These are phyloP conservation scores for Cosmia pyralina DNA, from an alignment of 2,888 invertebrate genomes.

Conservation along the genomic window DNA sequence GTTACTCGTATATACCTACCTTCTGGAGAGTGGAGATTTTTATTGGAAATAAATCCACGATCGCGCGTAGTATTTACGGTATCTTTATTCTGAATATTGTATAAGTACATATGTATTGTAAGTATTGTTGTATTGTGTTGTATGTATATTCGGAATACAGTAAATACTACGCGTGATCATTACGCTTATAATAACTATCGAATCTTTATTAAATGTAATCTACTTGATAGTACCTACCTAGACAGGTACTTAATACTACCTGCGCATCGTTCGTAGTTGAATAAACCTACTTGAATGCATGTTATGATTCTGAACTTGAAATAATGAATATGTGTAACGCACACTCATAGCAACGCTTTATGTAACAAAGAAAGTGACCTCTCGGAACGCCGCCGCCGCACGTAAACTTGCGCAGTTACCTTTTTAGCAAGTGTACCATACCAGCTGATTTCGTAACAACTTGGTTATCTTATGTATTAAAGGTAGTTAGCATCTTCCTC, in stretches of 20 bases:
- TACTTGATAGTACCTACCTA: not conserved
- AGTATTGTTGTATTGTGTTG: too few species aligned
- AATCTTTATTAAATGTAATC: not conserved
- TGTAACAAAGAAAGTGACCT: slow-evolving; percentile 72
- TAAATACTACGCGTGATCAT: not conserved
- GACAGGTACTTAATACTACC: not conserved
- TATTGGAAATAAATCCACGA: too few species aligned
- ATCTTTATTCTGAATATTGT: too few species aligned
- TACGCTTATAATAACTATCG: not conserved
- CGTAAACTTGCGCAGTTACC: slow-evolving; percentile 65
- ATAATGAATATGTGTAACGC: slow-evolving; percentile 56
- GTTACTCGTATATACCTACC: too few species aligned
- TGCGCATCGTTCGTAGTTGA: not conserved
- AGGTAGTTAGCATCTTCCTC: slow-evolving; percentile 29
- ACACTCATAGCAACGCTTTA: slow-evolving; percentile 54
- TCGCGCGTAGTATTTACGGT: too few species aligned
- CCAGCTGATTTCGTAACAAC: slow-evolving; percentile 41
- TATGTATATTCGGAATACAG: too few species aligned
- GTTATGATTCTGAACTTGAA: slow-evolving; percentile 46
- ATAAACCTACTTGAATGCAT: not conserved
- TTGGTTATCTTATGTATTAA: slow-evolving; percentile 46
- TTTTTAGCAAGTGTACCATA: slow-evolving; percentile 56
- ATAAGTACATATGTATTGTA: too few species aligned
- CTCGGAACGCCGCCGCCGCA: slow-evolving; percentile 55
- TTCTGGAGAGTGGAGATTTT: not conserved